Conservation (phyloP, 1,140 invertebrate species). For the Notospermus geniculatus region DNA sequence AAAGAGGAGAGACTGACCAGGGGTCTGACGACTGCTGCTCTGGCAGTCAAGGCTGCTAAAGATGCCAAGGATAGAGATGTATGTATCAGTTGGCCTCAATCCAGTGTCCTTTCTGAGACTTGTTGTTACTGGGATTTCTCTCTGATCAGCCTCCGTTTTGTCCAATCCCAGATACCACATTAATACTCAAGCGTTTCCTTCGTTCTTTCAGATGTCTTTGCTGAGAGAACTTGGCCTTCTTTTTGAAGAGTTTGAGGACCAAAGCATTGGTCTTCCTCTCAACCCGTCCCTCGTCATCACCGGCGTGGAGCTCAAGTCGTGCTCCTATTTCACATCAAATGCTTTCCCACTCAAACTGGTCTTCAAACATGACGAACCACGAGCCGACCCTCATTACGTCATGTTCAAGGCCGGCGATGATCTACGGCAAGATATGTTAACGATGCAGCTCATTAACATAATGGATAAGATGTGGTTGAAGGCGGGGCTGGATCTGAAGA, state of each 20-base stretch:
- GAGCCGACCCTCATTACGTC: constrained; percentile 74
- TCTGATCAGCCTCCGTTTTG: no score
- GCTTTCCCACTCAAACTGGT: constrained; percentile 93
- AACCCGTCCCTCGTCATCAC: constrained; percentile 78
- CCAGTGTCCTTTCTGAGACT: no score
- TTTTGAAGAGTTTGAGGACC: constrained; percentile 40
- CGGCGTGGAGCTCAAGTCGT: constrained; percentile 77
- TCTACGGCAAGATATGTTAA: constrained; percentile 94
- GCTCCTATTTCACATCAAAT: constrained; percentile 93
- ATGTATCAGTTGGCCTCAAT: no score
- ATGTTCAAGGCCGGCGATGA: constrained; percentile 99
- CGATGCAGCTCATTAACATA: constrained; percentile 86
- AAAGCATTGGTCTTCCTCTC: constrained; percentile 70
- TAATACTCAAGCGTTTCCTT: no score
- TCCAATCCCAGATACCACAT: no score
- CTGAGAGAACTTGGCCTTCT: constrained; percentile 39
- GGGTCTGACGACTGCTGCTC: constrained; percentile 73
- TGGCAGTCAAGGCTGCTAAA: constrained; percentile 81
- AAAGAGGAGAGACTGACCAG: constrained; percentile 82
- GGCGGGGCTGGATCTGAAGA: constrained; percentile 90
- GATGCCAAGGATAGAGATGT: constrained; percentile 59
- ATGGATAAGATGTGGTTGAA: constrained; percentile 98
- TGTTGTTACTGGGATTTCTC: no score
- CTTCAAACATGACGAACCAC: constrained; percentile 77
- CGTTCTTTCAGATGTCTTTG: constrained; percentile 35